Conservation (phyloP, 2,888 invertebrate genomes). For the Orthosia cruda region DNA sequence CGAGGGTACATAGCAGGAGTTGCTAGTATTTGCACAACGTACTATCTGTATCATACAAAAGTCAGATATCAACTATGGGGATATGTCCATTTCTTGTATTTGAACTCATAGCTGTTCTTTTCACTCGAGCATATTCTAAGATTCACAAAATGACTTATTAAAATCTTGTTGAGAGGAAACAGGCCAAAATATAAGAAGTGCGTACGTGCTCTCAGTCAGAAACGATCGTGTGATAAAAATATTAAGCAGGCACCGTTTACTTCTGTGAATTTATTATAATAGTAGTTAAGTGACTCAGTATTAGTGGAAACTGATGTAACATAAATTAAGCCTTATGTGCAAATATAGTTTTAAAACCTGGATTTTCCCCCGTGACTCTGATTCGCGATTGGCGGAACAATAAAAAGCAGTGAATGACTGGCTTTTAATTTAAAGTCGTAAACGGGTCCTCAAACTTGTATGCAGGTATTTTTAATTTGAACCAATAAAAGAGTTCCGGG, state of each 20-base stretch:
- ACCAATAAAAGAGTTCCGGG: constrained; percentile 22
- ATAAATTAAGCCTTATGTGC: neutral
- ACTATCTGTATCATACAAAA: too few species aligned
- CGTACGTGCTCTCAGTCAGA: constrained; percentile 30
- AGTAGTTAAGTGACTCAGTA: constrained; percentile 27
- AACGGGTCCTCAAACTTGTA: constrained; percentile 9
- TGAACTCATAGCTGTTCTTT: too few species aligned
- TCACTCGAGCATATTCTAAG: neutral
- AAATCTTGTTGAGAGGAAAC: neutral
- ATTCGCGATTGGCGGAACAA: neutral
- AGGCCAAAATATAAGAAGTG: constrained; percentile 11
- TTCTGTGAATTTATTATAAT: constrained; percentile 35
- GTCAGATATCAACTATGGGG: too few species aligned
- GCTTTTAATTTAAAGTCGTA: neutral
- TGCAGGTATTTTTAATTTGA: constrained; percentile 33
- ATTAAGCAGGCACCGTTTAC: constrained; percentile 13
- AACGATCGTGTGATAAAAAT: constrained; percentile 21
- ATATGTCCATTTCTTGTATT: too few species aligned
- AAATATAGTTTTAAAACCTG: constrained; percentile 20
- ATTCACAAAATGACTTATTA: neutral
- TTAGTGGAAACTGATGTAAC: constrained; percentile 34
- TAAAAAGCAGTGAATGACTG: neutral
- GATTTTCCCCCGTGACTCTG: constrained; percentile 31
- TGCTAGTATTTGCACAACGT: too few species aligned
- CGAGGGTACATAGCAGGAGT: too few species aligned